Percentiles rank a stretch among this genome's conserved stretches.
Conservation (phyloP, 2,888 invertebrate genomes). For the Choristoneura rosaceana region DNA sequence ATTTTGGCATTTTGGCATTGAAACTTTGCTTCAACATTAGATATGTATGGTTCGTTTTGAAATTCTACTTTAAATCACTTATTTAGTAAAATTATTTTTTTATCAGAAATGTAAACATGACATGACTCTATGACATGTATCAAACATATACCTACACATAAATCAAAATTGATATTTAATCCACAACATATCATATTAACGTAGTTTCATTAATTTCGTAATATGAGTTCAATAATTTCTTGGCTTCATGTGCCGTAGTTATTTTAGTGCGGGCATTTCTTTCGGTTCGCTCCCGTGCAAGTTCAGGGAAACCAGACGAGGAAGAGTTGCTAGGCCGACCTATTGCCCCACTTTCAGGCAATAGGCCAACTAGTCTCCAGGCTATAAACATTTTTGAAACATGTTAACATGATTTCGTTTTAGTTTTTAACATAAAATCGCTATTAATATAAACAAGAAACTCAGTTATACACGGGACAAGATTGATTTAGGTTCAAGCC, state of each 20-base stretch:
- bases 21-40: not conserved
- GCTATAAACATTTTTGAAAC: conserved; percentile 43
- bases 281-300: conserved; percentile 66
- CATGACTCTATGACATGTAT: not conserved
- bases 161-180: not conserved
- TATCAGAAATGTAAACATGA: not conserved
- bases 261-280: conserved; percentile 60
- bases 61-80: not conserved
- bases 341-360: conserved; percentile 69
- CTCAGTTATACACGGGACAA: conserved; percentile 21
- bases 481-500: conserved; percentile 52
- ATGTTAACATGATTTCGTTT: conserved; percentile 36
- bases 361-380: conserved; percentile 57
- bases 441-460: conserved; percentile 19
- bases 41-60: not conserved
- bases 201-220: not conserved
- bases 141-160: too few species aligned
- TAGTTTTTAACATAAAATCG: conserved; percentile 23
- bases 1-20: too few species aligned
- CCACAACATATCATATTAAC: not conserved
- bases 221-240: conserved; percentile 44
- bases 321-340: conserved; percentile 57
- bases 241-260: conserved; percentile 60
- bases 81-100: not conserved
- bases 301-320: conserved; percentile 78